phyloP scores from a whole-genome alignment of 2,888 invertebrate genomes.

The Muscina levida region DNA sequence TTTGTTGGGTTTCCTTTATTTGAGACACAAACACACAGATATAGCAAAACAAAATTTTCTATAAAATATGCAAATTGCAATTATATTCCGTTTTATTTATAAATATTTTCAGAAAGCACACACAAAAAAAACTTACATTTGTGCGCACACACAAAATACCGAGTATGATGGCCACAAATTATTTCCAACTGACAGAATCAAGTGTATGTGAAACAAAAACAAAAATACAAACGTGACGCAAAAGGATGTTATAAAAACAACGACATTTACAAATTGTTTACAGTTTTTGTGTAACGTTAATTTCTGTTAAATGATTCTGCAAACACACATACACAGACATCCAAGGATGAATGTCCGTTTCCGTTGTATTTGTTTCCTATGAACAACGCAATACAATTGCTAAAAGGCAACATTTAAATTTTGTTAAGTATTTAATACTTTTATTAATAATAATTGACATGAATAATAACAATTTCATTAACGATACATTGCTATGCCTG shows the following conservation, averaged over 20 bases:
- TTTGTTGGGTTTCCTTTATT: too few species aligned
- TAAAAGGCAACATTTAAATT: too few species aligned
- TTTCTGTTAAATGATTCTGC: slow-evolving; percentile 39
- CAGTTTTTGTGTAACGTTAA: not conserved
- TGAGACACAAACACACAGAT: too few species aligned
- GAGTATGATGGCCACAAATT: slow-evolving; percentile 54
- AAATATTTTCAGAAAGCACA: slow-evolving; percentile 21
- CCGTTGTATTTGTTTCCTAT: slow-evolving; percentile 32
- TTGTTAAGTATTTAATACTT: slow-evolving; percentile 27
- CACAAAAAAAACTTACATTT: slow-evolving; percentile 20
- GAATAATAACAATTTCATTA: slow-evolving; percentile 9
- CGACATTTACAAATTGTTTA: slow-evolving; percentile 1
- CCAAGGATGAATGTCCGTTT: slow-evolving; percentile 42
- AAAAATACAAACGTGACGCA: not conserved
- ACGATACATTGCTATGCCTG: too few species aligned
- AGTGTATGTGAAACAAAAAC: not conserved
- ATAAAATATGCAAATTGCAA: slow-evolving; percentile 42
- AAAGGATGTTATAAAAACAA: not conserved
- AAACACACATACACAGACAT: slow-evolving; percentile 1
- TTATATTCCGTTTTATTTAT: slow-evolving; percentile 37
- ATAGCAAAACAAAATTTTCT: too few species aligned
- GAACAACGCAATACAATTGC: too few species aligned
- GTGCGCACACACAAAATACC: too few species aligned
- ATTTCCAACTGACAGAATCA: slow-evolving; percentile 41
- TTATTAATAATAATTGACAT: slow-evolving; percentile 7